phyloP scores from a whole-genome alignment of 2,797 vertebrate species.

The Myotis planiceps region DNA sequence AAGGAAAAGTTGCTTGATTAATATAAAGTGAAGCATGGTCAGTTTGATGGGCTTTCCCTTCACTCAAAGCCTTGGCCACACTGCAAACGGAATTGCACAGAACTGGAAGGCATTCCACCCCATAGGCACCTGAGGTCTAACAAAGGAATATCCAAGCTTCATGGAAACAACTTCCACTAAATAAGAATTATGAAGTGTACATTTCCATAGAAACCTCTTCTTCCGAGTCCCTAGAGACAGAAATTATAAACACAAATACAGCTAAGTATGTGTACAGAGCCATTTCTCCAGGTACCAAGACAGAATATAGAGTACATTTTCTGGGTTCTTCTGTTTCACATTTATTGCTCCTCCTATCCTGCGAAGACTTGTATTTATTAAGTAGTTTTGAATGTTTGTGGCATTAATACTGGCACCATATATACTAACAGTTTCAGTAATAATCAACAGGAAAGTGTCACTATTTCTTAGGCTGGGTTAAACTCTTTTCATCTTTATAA shows the following conservation, averaged over 20 bases:
- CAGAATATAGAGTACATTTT: neutral
- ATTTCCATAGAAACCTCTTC: conserved; percentile 2
- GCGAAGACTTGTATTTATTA: neutral
- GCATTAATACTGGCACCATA: neutral
- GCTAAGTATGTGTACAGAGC: neutral
- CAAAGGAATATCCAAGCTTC: neutral
- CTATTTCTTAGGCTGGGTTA: neutral
- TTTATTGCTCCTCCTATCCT: neutral
- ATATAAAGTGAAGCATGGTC: neutral
- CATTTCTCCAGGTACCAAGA: neutral
- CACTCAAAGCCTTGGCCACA: neutral
- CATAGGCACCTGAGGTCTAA: neutral
- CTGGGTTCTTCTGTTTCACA: neutral
- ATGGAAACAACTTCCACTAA: neutral
- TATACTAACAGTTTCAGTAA: neutral
- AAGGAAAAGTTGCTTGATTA: neutral
- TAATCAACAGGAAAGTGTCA: neutral
- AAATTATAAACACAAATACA: neutral
- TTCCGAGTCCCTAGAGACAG: neutral
- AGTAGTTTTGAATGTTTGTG: neutral
- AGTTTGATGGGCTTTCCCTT: too few species aligned
- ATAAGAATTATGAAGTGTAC: neutral
- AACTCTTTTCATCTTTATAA: neutral
- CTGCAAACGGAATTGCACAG: neutral
- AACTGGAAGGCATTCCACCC: neutral